phyloP scores from a whole-genome alignment of 2,888 invertebrate species.

The Acleris laterana region DNA sequence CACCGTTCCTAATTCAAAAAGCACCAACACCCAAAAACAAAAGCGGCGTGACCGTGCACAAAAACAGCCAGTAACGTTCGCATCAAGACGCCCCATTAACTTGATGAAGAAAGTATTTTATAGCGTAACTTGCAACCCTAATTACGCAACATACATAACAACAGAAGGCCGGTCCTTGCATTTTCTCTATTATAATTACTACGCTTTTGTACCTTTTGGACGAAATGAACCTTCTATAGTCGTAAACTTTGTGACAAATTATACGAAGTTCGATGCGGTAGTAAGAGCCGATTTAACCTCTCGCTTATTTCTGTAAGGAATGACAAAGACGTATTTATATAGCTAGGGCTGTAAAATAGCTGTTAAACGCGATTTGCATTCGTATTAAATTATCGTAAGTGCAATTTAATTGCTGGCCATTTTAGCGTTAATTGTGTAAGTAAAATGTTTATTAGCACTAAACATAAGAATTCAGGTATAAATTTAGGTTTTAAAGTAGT shows the following conservation, averaged over 20 bases:
- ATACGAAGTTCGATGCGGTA: conserved; percentile 25
- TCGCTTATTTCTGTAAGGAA: conserved; percentile 13
- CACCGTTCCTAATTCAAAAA: conserved; percentile 29
- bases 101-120: conserved; percentile 72
- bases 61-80: conserved; percentile 52
- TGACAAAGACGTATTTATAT: conserved; percentile 17
- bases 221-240: conserved; percentile 5
- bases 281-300: conserved; percentile 18
- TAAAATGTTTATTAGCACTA: too few species aligned
- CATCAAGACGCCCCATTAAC: conserved; percentile 62
- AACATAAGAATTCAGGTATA: too few species aligned
- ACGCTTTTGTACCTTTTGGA: neutral
- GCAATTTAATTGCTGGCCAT: conserved; percentile 29
- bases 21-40: conserved; percentile 39
- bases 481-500: too few species aligned
- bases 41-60: conserved; percentile 56
- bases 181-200: neutral
- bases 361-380: conserved; percentile 35
- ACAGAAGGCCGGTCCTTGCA: conserved; percentile 4
- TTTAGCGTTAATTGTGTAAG: neutral
- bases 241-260: conserved; percentile 13
- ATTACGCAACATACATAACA: conserved; percentile 29
- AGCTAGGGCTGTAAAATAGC: conserved; percentile 26
- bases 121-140: conserved; percentile 40
- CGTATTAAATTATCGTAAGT: conserved; percentile 19